A percentile compares a stretch with the other conserved stretches of the same genome.
Evolutionary conservation across 2,888 invertebrate species (phyloP).

Genomic region (Thalpophila matura): DNA sequence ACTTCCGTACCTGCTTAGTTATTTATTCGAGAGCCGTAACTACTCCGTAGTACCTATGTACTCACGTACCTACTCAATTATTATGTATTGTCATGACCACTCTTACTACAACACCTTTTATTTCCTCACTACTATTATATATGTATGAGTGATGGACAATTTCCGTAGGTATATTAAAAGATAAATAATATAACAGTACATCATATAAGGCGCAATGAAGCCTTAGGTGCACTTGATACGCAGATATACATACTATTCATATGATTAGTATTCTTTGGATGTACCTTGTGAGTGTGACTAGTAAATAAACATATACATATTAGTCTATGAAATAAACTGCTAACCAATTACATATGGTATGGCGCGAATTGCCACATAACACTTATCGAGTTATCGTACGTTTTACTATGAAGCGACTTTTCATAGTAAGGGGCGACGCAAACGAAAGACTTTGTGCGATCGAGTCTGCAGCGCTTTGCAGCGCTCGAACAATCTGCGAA

Average conservation of each 20-base stretch:
- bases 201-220: conserved; percentile 51
- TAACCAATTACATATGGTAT: neutral
- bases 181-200: conserved; percentile 54
- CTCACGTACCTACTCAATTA: conserved; percentile 22
- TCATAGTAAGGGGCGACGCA: too few species aligned
- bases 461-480: too few species aligned
- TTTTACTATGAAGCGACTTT: too few species aligned
- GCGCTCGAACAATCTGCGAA: too few species aligned
- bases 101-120: conserved; percentile 58
- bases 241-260: conserved; percentile 32
- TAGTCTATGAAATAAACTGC: conserved; percentile 6
- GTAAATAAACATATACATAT: conserved; percentile 1
- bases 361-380: neutral
- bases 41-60: conserved; percentile 11
- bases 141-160: conserved; percentile 67
- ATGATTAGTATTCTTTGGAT: conserved; percentile 59
- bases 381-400: too few species aligned
- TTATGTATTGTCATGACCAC: conserved; percentile 45
- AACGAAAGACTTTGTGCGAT: too few species aligned
- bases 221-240: conserved; percentile 10
- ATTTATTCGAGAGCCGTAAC: conserved; percentile 36
- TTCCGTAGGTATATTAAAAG: too few species aligned
- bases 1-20: conserved; percentile 38
- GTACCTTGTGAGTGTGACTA: conserved; percentile 67
- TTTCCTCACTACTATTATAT: conserved; percentile 64